These are phyloP conservation scores for Tineola bisselliella DNA, from an alignment of 2,888 invertebrate genomes.

Conservation along the genomic window DNA sequence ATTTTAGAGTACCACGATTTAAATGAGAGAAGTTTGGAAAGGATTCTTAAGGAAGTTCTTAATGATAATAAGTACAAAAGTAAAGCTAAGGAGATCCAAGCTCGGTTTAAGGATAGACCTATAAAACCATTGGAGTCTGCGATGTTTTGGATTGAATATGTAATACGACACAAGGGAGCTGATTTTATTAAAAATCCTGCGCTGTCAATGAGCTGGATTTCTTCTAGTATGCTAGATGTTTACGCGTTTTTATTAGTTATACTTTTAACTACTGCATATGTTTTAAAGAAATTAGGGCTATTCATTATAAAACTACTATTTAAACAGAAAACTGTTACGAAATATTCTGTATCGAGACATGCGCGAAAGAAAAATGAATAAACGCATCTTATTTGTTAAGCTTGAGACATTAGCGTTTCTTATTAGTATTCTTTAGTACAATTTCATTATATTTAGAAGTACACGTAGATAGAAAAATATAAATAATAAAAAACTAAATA, in stretches of 20 bases:
- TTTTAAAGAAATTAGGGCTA: background rate
- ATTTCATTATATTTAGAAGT: too few relatives aligned
- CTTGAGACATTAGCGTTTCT: too few relatives aligned
- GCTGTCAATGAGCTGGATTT: conserved; percentile 45
- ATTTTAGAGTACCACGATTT: conserved; percentile 50
- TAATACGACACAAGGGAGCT: conserved; percentile 65
- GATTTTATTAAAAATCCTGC: conserved; percentile 58
- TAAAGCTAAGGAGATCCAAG: conserved; percentile 45
- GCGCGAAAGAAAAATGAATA: background rate
- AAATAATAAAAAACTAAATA: too few relatives aligned
- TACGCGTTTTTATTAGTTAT: conserved; percentile 29
- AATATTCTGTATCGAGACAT: background rate
- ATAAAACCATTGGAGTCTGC: conserved; percentile 57
- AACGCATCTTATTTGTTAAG: too few relatives aligned
- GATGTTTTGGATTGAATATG: conserved; percentile 67
- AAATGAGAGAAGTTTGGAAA: conserved; percentile 40
- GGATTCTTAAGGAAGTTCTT: conserved; percentile 42
- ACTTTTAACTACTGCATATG: background rate
- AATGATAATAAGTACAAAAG: conserved; percentile 35
- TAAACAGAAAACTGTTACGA: background rate
- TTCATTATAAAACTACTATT: background rate
- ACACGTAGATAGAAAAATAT: too few relatives aligned
- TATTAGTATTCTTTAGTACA: too few relatives aligned
- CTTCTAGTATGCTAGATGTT: conserved; percentile 53
- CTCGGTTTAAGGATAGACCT: conserved; percentile 63